Evolutionary conservation across 2,797 vertebrate genomes (phyloP), one percentile per base, ranked within the genome.

Genomic region (Telmatherina bonti): DNA sequence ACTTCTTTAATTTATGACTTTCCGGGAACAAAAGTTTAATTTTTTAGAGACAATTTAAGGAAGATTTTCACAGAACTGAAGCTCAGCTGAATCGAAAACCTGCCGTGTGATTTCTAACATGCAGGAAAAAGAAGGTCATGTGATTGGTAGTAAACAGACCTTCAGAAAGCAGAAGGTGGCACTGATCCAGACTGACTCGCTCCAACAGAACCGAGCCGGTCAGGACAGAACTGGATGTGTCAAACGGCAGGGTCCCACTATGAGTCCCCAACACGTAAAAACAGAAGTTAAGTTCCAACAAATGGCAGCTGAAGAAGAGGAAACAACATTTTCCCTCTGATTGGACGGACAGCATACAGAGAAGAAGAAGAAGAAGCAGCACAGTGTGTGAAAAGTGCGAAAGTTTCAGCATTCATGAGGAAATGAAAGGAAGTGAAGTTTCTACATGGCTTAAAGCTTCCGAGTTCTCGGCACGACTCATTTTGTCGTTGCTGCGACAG

Each of bases 381-480:
- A 67, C 66, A 4, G 70, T 7, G 83, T 83, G 85, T 67, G n/a
- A 70, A 91, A 91, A 89, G 90, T 91, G 89, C 85, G 56, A 65
- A 66, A 62, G 81, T 83, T 35, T 77, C 85, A 75, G 84, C 89
- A 81, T 92, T 91, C 79, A 72, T 83, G 12, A n/a, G 33, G 59
- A 84, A 78, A 82, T 52, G 70, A 87, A 78, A 85, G 83, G 64
- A 87, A 47, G 86, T 89, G 88, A 77, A 79, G 60, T 85, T 79
- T 88, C 83, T 88, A 91, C 84, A 91, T 91, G 93, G 90, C 84
- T 93, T 92, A 92, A 94, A 94, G 93, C 93, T 93, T 85, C 35
- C 52, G 76, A 86, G 85, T 84, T 89, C 85, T 83, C 67, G 76
- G 79, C 86, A 78, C 68, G 53, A 67, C 90, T 93, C 93, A 93